phyloP scores from a whole-genome alignment of 2,888 invertebrate genomes.

The Asteroscopus sphinx region DNA sequence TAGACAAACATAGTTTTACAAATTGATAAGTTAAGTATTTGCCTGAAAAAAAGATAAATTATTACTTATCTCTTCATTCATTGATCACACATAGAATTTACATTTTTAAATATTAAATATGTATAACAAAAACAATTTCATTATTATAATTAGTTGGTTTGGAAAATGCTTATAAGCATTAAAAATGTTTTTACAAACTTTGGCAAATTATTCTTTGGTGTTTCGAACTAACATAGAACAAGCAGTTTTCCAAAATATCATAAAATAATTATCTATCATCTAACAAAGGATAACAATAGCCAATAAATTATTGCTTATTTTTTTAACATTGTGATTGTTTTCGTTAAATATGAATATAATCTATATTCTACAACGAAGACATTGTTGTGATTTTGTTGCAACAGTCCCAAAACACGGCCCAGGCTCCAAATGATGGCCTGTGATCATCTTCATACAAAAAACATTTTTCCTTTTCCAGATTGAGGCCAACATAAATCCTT shows the following conservation, averaged over 20 bases:
- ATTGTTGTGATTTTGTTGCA: constrained; percentile 46
- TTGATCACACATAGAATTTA: too few species aligned
- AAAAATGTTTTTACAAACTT: too few species aligned
- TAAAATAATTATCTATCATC: background rate
- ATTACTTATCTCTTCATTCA: too few species aligned
- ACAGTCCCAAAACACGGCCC: constrained; percentile 28
- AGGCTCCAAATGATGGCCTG: constrained; percentile 18
- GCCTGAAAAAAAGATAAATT: too few species aligned
- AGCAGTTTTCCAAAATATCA: background rate
- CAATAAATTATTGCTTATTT: constrained; percentile 8
- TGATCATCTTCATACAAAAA: constrained; percentile 10
- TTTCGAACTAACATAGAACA: background rate
- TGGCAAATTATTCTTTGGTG: constrained; percentile 23
- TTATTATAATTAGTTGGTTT: too few species aligned
- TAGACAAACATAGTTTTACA: too few species aligned
- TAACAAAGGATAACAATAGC: background rate
- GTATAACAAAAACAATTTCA: too few species aligned
- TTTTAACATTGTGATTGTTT: constrained; percentile 6
- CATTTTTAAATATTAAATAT: too few species aligned
- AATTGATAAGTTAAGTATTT: too few species aligned
- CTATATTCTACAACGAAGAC: constrained; percentile 41
- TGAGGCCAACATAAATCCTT: background rate
- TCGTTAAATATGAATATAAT: constrained; percentile 17
- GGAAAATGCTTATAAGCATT: too few species aligned
- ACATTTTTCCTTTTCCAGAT: constrained; percentile 1